Evolutionary conservation across 2,888 invertebrate genomes (phyloP), one percentile per base, ranked within the genome.

Genomic region (Artemia sinica): DNA sequence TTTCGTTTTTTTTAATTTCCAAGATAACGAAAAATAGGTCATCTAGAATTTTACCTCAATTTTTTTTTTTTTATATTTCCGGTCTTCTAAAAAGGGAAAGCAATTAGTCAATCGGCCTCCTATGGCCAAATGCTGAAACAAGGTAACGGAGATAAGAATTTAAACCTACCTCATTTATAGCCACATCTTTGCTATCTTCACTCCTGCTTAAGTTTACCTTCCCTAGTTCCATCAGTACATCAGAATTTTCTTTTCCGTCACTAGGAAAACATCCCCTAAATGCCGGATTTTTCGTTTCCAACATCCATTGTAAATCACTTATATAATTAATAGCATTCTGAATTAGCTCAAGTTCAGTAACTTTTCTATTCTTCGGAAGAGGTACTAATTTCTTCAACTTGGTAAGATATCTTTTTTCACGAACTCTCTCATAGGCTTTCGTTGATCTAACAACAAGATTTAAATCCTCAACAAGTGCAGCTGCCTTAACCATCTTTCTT

Each of bases 221-320:
- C 28, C 28, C 28, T 28, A 28, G 28, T 28, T 28, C 28, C 28
- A 28, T 28, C 4, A 28, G 28, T 2, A 28, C 28, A 28, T 28
- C 28, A 28, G 58, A 58, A 18, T 58, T 58, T 18, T 58, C 58
- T 18, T 58, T 58, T n/a, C 18, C 58, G 18, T 58, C 58, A 18
- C 8, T 14, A n/a, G 18, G 14, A 9, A 58, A 58, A n/a, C 18
- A 18, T 9, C 58, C 58, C 9, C 58, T 8, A 58, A 58, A 58
- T n/a, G 58, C 58, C n/a, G 58, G 58, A 18, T 58, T 58, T 18
- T 58, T 58, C 14, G 14, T 14, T 18, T 58, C 58, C 18, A 58
- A 58, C 58, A 58, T 58, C n/a, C 58, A 58, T 18, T 58, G 58
- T 18, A 58, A 58, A 18, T 58, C 58, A 58, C 18, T 58, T n/a